Conservation (phyloP, 1,140 invertebrate genomes). For the Rhyzopertha dominica region DNA sequence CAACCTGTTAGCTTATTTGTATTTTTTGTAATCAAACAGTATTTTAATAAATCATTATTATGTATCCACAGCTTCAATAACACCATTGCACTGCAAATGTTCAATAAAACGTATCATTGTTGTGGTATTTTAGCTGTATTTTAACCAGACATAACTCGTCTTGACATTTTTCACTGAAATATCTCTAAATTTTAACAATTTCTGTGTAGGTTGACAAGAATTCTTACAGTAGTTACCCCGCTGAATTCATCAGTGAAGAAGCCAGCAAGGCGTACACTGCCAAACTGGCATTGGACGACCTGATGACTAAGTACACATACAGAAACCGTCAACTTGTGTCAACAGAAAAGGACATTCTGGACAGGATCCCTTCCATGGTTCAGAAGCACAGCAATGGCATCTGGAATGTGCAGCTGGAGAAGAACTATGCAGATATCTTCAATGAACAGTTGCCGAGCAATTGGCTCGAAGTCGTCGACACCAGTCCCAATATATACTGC, state of each 20-base stretch:
- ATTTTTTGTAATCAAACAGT: too few relatives aligned
- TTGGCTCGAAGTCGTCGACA: slow-evolving; percentile 39
- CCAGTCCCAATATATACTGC: slow-evolving; percentile 20
- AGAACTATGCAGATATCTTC: slow-evolving; percentile 36
- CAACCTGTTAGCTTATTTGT: too few relatives aligned
- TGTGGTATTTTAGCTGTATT: too few relatives aligned
- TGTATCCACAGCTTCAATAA: too few relatives aligned
- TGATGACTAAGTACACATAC: slow-evolving; percentile 40
- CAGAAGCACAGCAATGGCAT: slow-evolving; percentile 29
- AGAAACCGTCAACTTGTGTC: slow-evolving; percentile 30
- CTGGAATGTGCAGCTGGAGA: slow-evolving; percentile 36
- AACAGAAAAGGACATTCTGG: slow-evolving; percentile 38
- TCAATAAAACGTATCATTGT: too few relatives aligned
- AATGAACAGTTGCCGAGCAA: slow-evolving; percentile 36
- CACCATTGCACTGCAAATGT: too few relatives aligned
- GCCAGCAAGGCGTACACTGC: slow-evolving; percentile 53
- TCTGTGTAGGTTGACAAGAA: slow-evolving; percentile 46
- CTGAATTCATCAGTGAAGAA: slow-evolving; percentile 49
- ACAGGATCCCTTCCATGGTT: slow-evolving; percentile 26
- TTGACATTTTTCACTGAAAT: too few relatives aligned
- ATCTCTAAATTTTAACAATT: too few relatives aligned
- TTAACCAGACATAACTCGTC: too few relatives aligned
- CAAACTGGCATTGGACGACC: slow-evolving; percentile 47
- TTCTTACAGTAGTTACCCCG: slow-evolving; percentile 54
- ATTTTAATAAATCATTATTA: too few relatives aligned